These are phyloP conservation scores for Hippocampus mohnikei DNA, from an alignment of 2,113 vertebrate species.

Conservation along the genomic window DNA sequence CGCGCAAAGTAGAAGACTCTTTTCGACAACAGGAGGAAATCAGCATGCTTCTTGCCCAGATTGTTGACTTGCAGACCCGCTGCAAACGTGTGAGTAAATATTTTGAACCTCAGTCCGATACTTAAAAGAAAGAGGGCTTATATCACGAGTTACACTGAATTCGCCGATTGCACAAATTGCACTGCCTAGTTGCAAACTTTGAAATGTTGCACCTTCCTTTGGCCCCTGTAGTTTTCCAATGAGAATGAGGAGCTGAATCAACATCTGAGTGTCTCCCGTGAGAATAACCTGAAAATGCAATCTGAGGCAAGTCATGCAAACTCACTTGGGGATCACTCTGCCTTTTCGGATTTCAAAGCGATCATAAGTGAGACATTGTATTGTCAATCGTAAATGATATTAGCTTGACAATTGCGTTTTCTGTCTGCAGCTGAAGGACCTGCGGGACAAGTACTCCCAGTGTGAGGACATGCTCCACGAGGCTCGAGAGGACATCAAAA, in stretches of 20 bases:
- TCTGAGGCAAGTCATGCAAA: constrained; percentile 70
- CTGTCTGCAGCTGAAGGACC: constrained; percentile 74
- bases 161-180: background rate
- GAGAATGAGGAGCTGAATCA: constrained; percentile 85
- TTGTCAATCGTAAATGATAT: background rate
- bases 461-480: constrained; percentile 80
- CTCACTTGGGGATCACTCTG: background rate
- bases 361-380: background rate
- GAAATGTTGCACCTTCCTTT: background rate
- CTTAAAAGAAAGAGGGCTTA: background rate
- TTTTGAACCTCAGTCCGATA: background rate
- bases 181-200: background rate
- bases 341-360: background rate
- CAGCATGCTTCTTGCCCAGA: constrained; percentile 77
- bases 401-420: constrained; percentile 5
- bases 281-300: constrained; percentile 71
- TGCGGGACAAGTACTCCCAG: constrained; percentile 79
- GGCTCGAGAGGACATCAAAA: constrained; percentile 80
- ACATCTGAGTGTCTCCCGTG: constrained; percentile 72
- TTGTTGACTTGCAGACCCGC: constrained; percentile 78
- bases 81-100: constrained; percentile 73
- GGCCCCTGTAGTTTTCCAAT: constrained; percentile 61
- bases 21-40: constrained; percentile 84
- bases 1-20: constrained; percentile 75
- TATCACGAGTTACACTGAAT: background rate